phyloP scores from a whole-genome alignment of 2,113 vertebrate genomes.

The Tringa solitaria region DNA sequence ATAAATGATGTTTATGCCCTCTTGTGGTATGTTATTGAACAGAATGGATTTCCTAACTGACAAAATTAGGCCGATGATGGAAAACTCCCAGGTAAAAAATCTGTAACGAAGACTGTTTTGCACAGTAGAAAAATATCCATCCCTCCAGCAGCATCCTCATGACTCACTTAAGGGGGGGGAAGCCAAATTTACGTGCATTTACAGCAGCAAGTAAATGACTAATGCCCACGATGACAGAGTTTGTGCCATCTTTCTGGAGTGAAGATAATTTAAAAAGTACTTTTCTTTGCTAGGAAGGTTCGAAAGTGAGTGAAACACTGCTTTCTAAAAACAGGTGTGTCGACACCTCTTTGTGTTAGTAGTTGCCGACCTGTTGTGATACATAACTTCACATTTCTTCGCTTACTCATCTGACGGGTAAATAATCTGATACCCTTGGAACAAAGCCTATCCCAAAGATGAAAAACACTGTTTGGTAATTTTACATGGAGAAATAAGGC shows the following conservation, averaged over 20 bases:
- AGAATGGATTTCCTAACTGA: background rate
- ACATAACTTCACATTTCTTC: background rate
- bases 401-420: background rate
- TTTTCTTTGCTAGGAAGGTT: background rate
- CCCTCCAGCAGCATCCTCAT: background rate
- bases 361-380: background rate
- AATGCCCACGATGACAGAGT: background rate
- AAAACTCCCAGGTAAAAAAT: slow-evolving; percentile 33
- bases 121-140: background rate
- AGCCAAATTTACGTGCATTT: background rate
- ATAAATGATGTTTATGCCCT: slow-evolving; percentile 59
- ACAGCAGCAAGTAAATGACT: slow-evolving; percentile 4
- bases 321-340: background rate
- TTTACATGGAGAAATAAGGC: background rate
- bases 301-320: background rate
- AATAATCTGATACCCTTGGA: background rate
- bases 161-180: background rate
- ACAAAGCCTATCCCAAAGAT: background rate
- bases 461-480: background rate
- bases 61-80: background rate
- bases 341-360: background rate
- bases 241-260: background rate
- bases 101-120: background rate
- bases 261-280: background rate
- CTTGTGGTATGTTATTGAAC: slow-evolving; percentile 41